Evolutionary conservation across 30 jellyfish, hydroid and myxozoan species (phyloP), one percentile per base, ranked within the genome.

Genomic region (Cassiopea xamachana): DNA sequence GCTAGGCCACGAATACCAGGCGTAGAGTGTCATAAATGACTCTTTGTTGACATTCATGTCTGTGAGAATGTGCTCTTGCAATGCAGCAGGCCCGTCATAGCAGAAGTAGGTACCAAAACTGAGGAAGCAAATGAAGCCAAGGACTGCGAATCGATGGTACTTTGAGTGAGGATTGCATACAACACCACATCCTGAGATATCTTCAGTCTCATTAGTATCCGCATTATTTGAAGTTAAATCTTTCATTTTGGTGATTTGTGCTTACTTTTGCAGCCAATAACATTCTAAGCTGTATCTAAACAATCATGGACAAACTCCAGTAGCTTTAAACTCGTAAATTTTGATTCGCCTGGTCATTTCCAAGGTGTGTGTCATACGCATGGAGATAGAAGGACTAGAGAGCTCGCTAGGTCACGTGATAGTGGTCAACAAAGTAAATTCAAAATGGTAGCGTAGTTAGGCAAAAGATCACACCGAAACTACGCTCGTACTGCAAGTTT

Each of bases 1-100:
- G 89, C 92, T 95, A 13, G 99, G 99, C 97, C 98, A 95, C 3
- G 99, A 95, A 86, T 95, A 95, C 93, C 97, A 91, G 51, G 99
- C 93, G 77, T 95, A 95, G 46, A 95, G 75, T 80, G 76, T 88
- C 99, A 95, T 95, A 81, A 79, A 95, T 1, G 68, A 45, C 78
- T 84, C 96, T 50, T 85, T 88, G 47, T 82, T 15, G 16, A 91
- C 89, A 39, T 80, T 76, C 97, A 95, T 74, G 77, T 86, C 99
- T 3, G 77, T 74, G 12, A 80, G 72, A 75, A 95, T 95, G 67
- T 86, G 48, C 48, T 75, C 82, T 62, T 91, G 98, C 85, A 95
- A 67, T 6, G 99, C 99, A 17, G 99, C 98, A 9, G 99, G 99
- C 82, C 91, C 91, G 92, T 95, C 99, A 61, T 77, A 91, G 96